These are phyloP conservation scores for Nasonia vitripennis DNA, from an alignment of 1,140 invertebrate genomes.

Conservation along the genomic window DNA sequence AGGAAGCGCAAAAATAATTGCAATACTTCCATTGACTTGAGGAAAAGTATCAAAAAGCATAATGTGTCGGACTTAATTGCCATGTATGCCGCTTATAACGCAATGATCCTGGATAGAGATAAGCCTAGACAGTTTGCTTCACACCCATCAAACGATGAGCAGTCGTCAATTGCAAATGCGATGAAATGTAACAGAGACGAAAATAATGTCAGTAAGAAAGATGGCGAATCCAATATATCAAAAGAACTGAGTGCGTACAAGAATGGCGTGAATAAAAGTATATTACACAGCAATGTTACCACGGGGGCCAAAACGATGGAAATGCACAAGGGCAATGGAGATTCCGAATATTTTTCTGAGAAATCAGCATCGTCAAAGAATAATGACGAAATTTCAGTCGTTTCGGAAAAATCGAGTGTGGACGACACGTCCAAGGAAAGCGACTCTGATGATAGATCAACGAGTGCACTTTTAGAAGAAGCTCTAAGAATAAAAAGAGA, in stretches of 20 bases:
- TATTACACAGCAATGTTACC: background rate
- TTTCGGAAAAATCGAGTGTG: background rate
- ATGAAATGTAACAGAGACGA: background rate
- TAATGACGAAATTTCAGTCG: background rate
- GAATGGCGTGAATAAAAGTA: background rate
- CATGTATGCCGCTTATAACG: background rate
- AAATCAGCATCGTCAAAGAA: background rate
- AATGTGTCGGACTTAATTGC: background rate
- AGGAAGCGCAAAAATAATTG: background rate
- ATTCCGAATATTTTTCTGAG: background rate
- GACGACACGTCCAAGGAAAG: background rate
- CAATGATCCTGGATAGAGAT: background rate
- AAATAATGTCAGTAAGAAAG: background rate
- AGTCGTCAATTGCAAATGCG: background rate
- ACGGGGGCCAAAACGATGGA: background rate
- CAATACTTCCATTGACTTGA: background rate
- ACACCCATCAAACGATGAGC: background rate
- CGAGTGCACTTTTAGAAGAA: slow-evolving; percentile 55
- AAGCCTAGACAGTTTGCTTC: background rate
- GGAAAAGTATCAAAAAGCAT: background rate
- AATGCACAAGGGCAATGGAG: background rate
- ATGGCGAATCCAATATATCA: background rate
- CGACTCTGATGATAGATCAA: slow-evolving; percentile 55
- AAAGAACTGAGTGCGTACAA: background rate
- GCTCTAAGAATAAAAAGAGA: slow-evolving; percentile 59